These are phyloP conservation scores for Coregonus clupeaformis DNA, from an alignment of 2,113 vertebrate species.

Conservation along the genomic window DNA sequence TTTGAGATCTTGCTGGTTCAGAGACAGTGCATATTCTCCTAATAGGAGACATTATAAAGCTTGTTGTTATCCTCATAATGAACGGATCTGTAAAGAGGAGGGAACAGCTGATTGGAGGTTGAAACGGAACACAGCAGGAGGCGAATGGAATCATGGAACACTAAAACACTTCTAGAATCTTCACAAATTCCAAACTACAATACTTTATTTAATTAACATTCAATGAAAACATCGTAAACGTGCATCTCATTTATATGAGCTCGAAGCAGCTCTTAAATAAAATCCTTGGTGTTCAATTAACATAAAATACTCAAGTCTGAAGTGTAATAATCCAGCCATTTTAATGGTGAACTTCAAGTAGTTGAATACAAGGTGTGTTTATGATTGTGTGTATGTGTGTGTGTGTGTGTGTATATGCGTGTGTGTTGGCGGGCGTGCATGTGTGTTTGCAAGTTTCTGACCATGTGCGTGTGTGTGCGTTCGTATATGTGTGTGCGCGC, in stretches of 20 bases:
- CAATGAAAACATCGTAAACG: slow-evolving; percentile 57
- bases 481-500: neutral
- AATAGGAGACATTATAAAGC: slow-evolving; percentile 42
- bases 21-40: slow-evolving; percentile 21
- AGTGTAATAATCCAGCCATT: no score
- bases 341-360: no score
- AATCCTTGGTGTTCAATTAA: neutral
- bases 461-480: neutral
- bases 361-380: neutral
- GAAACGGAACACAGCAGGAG: slow-evolving; percentile 13
- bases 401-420: no score
- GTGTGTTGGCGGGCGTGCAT: neutral
- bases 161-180: slow-evolving; percentile 29
- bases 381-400: no score
- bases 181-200: slow-evolving; percentile 40
- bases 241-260: slow-evolving; percentile 31
- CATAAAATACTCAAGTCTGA: neutral
- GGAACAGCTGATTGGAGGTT: slow-evolving; percentile 26
- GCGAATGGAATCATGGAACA: slow-evolving; percentile 28
- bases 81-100: slow-evolving; percentile 34
- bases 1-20: slow-evolving; percentile 25
- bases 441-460: neutral
- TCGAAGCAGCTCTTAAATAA: slow-evolving; percentile 17
- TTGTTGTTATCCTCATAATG: slow-evolving; percentile 41
- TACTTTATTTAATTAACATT: slow-evolving; percentile 49